phyloP scores from a whole-genome alignment of 2,797 vertebrate genomes.

The Rhadinocentrus ornatus region DNA sequence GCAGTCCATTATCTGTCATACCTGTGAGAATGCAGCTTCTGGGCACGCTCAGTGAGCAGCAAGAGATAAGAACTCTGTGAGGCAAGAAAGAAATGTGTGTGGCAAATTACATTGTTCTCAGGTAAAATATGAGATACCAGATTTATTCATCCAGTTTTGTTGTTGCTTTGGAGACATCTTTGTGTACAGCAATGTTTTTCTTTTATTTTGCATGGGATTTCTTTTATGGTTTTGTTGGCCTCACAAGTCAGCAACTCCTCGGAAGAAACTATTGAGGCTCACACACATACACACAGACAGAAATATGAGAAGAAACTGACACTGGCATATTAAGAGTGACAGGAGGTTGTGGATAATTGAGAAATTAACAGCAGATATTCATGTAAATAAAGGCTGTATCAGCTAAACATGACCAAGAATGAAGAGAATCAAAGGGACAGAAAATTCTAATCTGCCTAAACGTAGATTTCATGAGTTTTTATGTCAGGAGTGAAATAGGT shows the following conservation, averaged over 20 bases:
- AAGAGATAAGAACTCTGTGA: slow-evolving; percentile 17
- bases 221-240: neutral
- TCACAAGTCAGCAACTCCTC: neutral
- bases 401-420: slow-evolving; percentile 36
- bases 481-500: neutral
- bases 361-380: slow-evolving; percentile 29
- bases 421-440: neutral
- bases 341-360: slow-evolving; percentile 9
- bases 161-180: neutral
- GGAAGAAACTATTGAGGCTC: neutral
- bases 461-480: slow-evolving; percentile 1
- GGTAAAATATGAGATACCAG: neutral
- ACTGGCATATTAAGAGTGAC: slow-evolving; percentile 30
- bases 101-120: neutral
- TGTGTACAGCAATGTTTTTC: neutral
- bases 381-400: slow-evolving; percentile 39
- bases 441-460: neutral
- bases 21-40: slow-evolving; percentile 29
- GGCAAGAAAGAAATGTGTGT: slow-evolving; percentile 6
- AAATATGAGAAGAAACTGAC: neutral
- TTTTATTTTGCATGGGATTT: neutral
- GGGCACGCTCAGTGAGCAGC: slow-evolving; percentile 30
- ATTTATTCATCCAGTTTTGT: neutral
- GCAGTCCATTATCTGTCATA: slow-evolving; percentile 28
- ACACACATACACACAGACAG: neutral